Evolutionary conservation across 2,113 vertebrate genomes (phyloP).

Genomic region (Gobio gobio): DNA sequence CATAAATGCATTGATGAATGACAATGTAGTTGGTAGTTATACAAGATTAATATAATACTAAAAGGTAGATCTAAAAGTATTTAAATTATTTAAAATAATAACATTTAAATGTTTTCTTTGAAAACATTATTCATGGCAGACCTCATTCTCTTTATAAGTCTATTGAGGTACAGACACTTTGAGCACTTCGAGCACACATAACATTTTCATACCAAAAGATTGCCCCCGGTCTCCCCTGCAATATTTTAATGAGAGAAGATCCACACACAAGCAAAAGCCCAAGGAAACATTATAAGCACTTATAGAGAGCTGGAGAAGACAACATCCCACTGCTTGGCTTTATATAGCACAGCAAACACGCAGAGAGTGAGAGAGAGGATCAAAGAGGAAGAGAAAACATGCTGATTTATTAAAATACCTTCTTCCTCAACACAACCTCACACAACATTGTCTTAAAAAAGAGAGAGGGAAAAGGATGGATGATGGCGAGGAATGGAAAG

Average conservation of each 20-base stretch:
- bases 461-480: slow-evolving; percentile 16
- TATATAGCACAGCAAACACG: slow-evolving; percentile 32
- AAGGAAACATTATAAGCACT: slow-evolving; percentile 57
- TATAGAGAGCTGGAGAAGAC: slow-evolving; percentile 42
- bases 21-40: neutral
- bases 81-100: neutral
- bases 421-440: slow-evolving; percentile 30
- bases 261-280: slow-evolving; percentile 57
- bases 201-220: neutral
- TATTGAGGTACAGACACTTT: neutral
- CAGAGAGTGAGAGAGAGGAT: slow-evolving; percentile 4
- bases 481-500: neutral
- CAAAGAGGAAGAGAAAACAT: slow-evolving; percentile 33
- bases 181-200: neutral
- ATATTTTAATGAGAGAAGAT: slow-evolving; percentile 64
- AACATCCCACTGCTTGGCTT: slow-evolving; percentile 1
- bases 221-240: slow-evolving; percentile 21
- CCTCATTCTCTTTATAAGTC: neutral
- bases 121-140: neutral
- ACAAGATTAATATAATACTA: neutral
- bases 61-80: neutral
- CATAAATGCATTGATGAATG: neutral
- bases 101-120: neutral
- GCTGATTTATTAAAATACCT: slow-evolving; percentile 56
- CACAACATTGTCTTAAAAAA: slow-evolving; percentile 5